A percentile compares a stretch with the other conserved stretches of the same genome.
phyloP scores from a whole-genome alignment of 1,140 invertebrate genomes.

The Megathymus violae region DNA sequence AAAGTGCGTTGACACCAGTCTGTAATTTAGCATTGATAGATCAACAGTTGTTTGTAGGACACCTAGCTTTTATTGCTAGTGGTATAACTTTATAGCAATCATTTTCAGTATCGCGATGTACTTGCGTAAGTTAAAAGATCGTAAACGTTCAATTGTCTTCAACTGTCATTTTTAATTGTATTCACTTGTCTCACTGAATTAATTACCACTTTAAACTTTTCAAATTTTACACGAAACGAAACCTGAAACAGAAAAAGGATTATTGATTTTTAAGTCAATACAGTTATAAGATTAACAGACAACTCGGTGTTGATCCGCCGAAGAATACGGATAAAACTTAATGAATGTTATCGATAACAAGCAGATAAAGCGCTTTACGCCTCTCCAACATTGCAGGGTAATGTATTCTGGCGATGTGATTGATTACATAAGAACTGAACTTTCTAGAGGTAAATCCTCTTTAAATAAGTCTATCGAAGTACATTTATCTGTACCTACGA shows the following conservation, averaged over 20 bases:
- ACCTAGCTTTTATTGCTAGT: constrained; percentile 53
- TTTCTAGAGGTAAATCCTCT: too few species aligned
- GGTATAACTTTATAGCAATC: constrained; percentile 43
- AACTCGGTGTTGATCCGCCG: too few species aligned
- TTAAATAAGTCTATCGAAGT: too few species aligned
- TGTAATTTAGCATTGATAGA: constrained; percentile 91
- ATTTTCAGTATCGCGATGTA: constrained; percentile 29
- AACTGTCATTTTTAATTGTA: constrained; percentile 57
- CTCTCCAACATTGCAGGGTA: too few species aligned
- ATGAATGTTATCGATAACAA: too few species aligned
- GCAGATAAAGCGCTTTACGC: too few species aligned
- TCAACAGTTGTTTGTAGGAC: constrained; percentile 51
- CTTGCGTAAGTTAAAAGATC: constrained; percentile 11
- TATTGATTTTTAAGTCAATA: too few species aligned
- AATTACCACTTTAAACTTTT: constrained; percentile 10
- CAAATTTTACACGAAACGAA: background rate
- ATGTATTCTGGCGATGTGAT: too few species aligned
- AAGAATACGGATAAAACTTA: too few species aligned
- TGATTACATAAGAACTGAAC: too few species aligned
- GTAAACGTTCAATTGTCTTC: constrained; percentile 64
- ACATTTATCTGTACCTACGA: too few species aligned
- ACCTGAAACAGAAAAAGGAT: constrained; percentile 47
- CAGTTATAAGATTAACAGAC: too few species aligned
- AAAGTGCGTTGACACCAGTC: constrained; percentile 93
- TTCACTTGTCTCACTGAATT: constrained; percentile 29